A percentile compares a stretch with the other conserved stretches of the same genome.
Conservation (phyloP, 2,888 invertebrate genomes). For the Copidosoma aretas region DNA sequence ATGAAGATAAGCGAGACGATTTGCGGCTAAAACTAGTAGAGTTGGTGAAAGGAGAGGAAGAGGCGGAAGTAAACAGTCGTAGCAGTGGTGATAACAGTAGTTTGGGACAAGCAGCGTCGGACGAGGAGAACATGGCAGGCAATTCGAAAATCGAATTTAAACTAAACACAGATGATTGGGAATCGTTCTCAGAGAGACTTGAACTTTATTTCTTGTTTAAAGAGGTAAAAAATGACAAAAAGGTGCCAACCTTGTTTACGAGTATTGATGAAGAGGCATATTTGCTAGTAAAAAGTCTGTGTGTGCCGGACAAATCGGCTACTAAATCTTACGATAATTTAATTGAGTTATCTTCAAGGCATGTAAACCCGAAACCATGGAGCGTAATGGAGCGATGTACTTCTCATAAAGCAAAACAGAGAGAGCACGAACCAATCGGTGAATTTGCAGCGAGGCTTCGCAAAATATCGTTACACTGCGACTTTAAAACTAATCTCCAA, state of each 20-base stretch:
- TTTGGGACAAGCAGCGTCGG: no score
- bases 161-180: neutral
- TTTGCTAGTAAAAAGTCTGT: constrained; percentile 32
- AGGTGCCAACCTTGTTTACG: constrained; percentile 33
- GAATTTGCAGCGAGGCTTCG: constrained; percentile 54
- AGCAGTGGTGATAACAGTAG: no score
- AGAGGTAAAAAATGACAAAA: constrained; percentile 29
- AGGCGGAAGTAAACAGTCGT: no score
- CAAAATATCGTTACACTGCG: constrained; percentile 5
- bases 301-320: constrained; percentile 36
- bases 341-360: constrained; percentile 34
- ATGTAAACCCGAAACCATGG: constrained; percentile 37
- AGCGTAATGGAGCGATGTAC: constrained; percentile 37
- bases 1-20: no score
- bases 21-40: no score
- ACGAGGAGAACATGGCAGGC: no score
- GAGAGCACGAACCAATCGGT: constrained; percentile 8
- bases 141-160: no score
- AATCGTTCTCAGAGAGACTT: neutral
- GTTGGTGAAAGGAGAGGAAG: no score
- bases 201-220: neutral
- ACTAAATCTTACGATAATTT: constrained; percentile 34
- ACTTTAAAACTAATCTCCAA: neutral
- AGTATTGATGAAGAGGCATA: constrained; percentile 34
- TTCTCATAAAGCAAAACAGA: constrained; percentile 17